Evolutionary conservation across 2,113 vertebrate genomes (phyloP), one percentile per base, ranked within the genome.

Genomic region (Ia io): DNA sequence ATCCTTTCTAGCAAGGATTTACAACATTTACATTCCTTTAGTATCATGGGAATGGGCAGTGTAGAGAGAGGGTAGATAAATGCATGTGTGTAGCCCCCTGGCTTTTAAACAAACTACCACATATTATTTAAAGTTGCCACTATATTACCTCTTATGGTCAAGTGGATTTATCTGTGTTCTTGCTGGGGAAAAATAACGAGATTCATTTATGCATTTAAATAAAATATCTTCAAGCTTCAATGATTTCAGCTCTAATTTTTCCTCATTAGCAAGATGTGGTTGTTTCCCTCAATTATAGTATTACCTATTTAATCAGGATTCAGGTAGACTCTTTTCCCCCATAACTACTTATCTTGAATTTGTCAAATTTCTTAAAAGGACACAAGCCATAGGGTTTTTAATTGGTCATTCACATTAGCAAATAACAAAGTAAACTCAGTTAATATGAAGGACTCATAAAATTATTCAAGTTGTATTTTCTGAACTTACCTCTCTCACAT

Each of bases 271-370:
- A 84, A 93, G 11, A 83, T 63, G 6, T 30, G 23, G 22, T 16
- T 93, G 37, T 61, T 84, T 94, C 84, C n/a, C 35, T 51, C 42
- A 95, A 90, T 76, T 83, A 44, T 17, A 74, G 53, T 14, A 69
- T 83, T 74, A 25, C 6, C 9, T 37, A 88, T 94, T 95, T 80
- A 90, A 23, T 95, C 23, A 92, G 12, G 12, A 90, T 51, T 91
- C 32, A 63, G 13, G 25, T 69, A 69, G 1, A 78, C 4, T 74
- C 0, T 10, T 70, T 51, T n/a, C 4, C 53, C 13, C 20, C 7
- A 76, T 40, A 90, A 30, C 14, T 42, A 42, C 30, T 84, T 91
- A 47, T 83, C 13, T 78, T 12, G 30, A 32, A 63, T 84, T 87
- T 93, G 25, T 77, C 67, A 74, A 51, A 71, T 71, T 49, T 17